Conservation (phyloP, 2,113 vertebrate species). For the Bombycilla garrulus region DNA sequence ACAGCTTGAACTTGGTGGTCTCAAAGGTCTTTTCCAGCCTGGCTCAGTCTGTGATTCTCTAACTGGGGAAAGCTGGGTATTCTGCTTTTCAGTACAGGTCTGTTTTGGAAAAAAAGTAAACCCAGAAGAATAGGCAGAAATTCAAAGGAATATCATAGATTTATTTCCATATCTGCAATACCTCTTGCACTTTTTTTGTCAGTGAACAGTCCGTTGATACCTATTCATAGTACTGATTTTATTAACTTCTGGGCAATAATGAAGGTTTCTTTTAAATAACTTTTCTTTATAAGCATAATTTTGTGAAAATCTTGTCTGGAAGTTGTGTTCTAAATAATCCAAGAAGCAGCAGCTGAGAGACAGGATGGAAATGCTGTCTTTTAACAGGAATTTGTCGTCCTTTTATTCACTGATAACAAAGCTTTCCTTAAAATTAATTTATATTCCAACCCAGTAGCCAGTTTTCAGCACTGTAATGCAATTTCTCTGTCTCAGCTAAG, state of each 20-base stretch:
- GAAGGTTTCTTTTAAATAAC: not conserved
- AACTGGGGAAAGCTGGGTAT: not conserved
- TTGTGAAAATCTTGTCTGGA: not conserved
- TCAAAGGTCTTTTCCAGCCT: not conserved
- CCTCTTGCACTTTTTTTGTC: not conserved
- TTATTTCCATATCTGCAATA: not conserved
- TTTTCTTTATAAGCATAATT: not conserved
- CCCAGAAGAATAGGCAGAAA: not conserved
- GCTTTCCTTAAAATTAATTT: not conserved
- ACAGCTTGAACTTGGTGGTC: too few species aligned
- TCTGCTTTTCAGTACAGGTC: not conserved
- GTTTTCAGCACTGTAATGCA: not conserved
- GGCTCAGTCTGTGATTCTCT: not conserved
- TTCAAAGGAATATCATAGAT: not conserved
- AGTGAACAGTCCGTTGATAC: not conserved
- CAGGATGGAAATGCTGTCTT: not conserved
- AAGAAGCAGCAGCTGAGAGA: not conserved
- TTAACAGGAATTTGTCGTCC: not conserved
- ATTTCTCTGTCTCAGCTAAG: not conserved
- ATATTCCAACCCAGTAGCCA: not conserved
- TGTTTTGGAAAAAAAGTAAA: not conserved
- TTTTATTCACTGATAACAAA: not conserved
- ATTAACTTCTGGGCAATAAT: not conserved
- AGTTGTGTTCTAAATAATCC: not conserved
- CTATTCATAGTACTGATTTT: not conserved